These are phyloP conservation scores for Callyntrura guangdongensis DNA, from an alignment of 2,888 invertebrate genomes.

Conservation along the genomic window DNA sequence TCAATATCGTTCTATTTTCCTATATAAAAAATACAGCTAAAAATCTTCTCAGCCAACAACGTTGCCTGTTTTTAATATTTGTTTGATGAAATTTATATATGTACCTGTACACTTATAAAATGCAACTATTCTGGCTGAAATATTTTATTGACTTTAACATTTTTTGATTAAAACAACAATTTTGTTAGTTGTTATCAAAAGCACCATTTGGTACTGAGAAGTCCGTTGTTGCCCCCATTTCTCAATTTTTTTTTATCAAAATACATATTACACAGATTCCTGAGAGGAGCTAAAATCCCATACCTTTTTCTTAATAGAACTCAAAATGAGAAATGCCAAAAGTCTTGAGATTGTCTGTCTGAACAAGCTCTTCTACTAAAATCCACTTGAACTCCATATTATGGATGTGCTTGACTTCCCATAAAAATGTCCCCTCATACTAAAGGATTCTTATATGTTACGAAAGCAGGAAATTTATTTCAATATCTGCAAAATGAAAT, in stretches of 20 bases:
- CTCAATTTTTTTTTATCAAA: background rate
- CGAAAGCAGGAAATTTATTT: conserved; percentile 9
- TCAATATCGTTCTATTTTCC: too few species aligned
- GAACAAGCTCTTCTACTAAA: background rate
- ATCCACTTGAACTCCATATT: background rate
- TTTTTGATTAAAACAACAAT: background rate
- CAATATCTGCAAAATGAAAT: background rate
- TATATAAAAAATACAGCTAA: too few species aligned
- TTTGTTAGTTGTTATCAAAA: background rate
- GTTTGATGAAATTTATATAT: too few species aligned
- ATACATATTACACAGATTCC: conserved; percentile 24
- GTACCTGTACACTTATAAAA: too few species aligned
- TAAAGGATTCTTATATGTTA: background rate
- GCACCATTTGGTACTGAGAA: too few species aligned
- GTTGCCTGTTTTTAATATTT: too few species aligned
- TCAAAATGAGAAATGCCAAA: conserved; percentile 49
- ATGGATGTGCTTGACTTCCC: background rate
- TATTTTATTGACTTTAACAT: background rate
- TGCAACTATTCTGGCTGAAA: background rate
- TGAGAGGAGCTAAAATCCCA: background rate
- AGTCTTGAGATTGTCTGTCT: background rate
- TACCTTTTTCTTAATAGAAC: background rate
- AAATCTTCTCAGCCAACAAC: too few species aligned
- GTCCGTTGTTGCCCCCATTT: background rate
- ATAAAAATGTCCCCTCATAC: conserved; percentile 6